Base-by-base conservation (phyloP, 2,888 invertebrate genomes). In the Nymphalis urticae region DNA sequence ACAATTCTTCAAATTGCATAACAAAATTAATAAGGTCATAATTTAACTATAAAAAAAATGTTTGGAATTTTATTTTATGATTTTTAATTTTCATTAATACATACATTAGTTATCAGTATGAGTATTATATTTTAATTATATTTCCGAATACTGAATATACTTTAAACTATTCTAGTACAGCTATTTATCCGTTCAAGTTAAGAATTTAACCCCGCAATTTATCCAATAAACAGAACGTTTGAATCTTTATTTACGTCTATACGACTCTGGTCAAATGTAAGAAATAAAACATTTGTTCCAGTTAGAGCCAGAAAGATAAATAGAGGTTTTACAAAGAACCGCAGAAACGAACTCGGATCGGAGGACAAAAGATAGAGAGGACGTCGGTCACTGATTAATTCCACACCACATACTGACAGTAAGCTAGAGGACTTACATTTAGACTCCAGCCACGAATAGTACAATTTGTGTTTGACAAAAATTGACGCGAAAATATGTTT, bases 361-460 rank as follows among this genome's bases (percentile, higher is more conserved):
- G 68, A 76, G 72, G 64, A 75, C 73, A 75, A 76, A 77, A 75
- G 72, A 71, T 71, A 74, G 71, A 71, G 66, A 67, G 71, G 71
- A 70, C 72, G 72, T 72, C 73, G 74, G 73, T 73, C 75, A 75
- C 76, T 85, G 83, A 88, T 88, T 87, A 86, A 86, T 87, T 85
- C 85, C 76, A 76, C 77, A 81, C 80, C 86, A 84, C 81, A 84
- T 75, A 77, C 79, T 64, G 71, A 71, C 64, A 69, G 61, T 62
- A 60, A 79, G 80, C 81, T 83, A 82, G 56, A 51, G 10, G 21
- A 61, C 65, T 56, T 63, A 27, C 64, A 67, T 70, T 69, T 62
- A 62, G 42, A 42, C 42, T 42, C 42, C 10, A 42, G 42, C 13
- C 13, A 42, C 42, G 42, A 42, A 42, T 42, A 42, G 42, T 42